Conservation (phyloP, 2,888 invertebrate genomes). For the Desoria tigrina region DNA sequence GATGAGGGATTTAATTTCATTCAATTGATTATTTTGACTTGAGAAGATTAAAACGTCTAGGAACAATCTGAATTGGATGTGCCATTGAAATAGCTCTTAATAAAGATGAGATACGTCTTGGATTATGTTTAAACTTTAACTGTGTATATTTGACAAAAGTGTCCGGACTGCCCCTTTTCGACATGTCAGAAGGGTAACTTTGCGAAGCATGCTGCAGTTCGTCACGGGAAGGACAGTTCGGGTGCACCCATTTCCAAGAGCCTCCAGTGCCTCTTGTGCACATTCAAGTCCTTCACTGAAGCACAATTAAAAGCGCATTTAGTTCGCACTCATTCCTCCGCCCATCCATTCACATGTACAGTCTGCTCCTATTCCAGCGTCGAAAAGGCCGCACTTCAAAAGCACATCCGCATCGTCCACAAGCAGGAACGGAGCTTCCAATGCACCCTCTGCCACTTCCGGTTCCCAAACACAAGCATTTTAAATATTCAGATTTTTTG, state of each 20-base stretch:
- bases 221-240: conserved; percentile 51
- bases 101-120: too few species aligned
- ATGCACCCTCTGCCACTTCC: conserved; percentile 52
- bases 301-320: conserved; percentile 53
- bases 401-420: conserved; percentile 54
- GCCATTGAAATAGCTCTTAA: too few species aligned
- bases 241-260: conserved; percentile 47
- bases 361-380: conserved; percentile 54
- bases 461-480: conserved; percentile 24
- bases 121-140: neutral
- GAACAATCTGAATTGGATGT: too few species aligned
- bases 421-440: conserved; percentile 52
- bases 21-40: too few species aligned
- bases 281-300: conserved; percentile 52
- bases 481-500: neutral
- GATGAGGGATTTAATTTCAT: too few species aligned
- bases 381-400: conserved; percentile 54
- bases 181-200: conserved; percentile 54
- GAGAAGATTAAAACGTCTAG: too few species aligned
- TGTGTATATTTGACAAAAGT: conserved; percentile 30
- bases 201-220: conserved; percentile 53
- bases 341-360: conserved; percentile 49
- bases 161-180: conserved; percentile 50
- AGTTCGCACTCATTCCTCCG: conserved; percentile 49
- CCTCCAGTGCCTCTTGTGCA: conserved; percentile 48